phyloP scores from a whole-genome alignment of 1,140 invertebrate genomes.

The Diorhabda carinulata region DNA sequence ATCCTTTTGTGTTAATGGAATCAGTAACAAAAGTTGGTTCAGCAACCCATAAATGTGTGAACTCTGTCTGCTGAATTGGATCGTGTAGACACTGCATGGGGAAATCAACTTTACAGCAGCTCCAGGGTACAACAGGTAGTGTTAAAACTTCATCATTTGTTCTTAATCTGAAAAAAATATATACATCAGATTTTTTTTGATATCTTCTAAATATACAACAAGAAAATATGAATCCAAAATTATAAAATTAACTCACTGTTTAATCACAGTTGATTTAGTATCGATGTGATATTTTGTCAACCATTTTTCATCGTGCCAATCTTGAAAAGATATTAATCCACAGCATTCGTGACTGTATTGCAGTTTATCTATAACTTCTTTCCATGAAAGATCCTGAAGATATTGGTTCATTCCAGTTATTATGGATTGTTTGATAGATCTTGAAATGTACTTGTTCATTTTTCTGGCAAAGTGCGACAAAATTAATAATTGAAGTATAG shows the following conservation, averaged over 20 bases:
- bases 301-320: constrained; percentile 46
- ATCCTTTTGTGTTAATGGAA: constrained; percentile 41
- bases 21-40: constrained; percentile 34
- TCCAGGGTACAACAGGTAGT: constrained; percentile 42
- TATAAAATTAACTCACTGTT: constrained; percentile 36
- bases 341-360: constrained; percentile 46
- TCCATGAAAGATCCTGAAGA: constrained; percentile 43
- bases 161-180: constrained; percentile 4
- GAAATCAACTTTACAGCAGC: constrained; percentile 44
- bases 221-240: neutral
- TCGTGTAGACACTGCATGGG: constrained; percentile 46
- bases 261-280: constrained; percentile 36
- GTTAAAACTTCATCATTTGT: constrained; percentile 5
- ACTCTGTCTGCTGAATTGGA: constrained; percentile 42
- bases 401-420: constrained; percentile 44
- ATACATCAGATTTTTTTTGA: neutral
- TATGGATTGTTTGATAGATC: constrained; percentile 41
- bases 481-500: constrained; percentile 37
- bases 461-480: constrained; percentile 34
- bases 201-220: no score
- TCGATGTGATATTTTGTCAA: constrained; percentile 42
- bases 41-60: constrained; percentile 40
- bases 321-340: constrained; percentile 42
- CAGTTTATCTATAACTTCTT: constrained; percentile 44
- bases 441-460: constrained; percentile 41